Conservation (phyloP, 2,113 vertebrate genomes). For the Sterna hirundo region DNA sequence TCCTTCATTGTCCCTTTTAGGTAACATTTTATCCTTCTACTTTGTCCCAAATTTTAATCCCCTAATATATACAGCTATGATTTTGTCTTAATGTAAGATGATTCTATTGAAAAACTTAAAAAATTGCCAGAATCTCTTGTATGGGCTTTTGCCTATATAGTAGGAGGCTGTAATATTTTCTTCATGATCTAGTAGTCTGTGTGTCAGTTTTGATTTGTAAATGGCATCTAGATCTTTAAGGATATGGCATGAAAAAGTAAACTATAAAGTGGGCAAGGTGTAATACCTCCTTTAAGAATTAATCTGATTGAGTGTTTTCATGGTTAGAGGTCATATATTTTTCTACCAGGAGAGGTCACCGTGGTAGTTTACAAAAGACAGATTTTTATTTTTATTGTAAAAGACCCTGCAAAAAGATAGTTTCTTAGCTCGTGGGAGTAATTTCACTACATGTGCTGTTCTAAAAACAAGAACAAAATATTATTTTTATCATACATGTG, state of each 20-base stretch:
- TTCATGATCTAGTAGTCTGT: not conserved
- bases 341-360: conserved; percentile 59
- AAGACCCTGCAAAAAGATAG: not conserved
- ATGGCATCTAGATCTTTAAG: not conserved
- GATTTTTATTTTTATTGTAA: not conserved
- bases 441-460: not conserved
- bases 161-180: not conserved
- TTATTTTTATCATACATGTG: not conserved
- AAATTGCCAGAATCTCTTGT: not conserved
- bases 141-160: not conserved
- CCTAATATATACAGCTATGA: not conserved
- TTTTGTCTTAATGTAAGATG: not conserved
- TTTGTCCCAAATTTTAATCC: not conserved
- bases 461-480: not conserved
- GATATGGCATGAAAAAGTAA: not conserved
- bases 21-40: not conserved
- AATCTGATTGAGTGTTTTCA: not conserved
- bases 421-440: not conserved
- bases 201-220: not conserved
- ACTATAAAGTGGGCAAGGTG: not conserved
- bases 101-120: not conserved
- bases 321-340: not conserved
- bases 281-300: not conserved
- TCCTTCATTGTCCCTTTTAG: not conserved
- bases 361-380: not conserved